phyloP scores from a whole-genome alignment of 2,113 vertebrate genomes.

The Centropus bengalensis region DNA sequence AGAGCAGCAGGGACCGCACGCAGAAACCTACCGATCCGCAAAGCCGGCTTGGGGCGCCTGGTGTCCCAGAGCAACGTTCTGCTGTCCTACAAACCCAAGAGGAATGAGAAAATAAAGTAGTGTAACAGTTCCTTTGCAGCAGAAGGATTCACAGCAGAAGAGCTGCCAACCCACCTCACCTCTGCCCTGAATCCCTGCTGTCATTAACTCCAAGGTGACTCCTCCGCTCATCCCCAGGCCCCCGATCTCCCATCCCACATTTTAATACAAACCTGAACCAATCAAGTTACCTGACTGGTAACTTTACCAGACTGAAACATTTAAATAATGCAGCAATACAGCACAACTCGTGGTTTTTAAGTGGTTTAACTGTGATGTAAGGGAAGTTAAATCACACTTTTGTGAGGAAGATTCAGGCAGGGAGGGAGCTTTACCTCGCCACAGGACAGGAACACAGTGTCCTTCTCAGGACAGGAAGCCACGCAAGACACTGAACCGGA shows the following conservation, averaged over 20 bases:
- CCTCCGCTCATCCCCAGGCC: not conserved
- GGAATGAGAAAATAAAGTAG: not conserved
- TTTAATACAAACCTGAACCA: not conserved
- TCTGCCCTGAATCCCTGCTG: not conserved
- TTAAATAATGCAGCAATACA: not conserved
- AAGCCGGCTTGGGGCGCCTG: constrained; percentile 92
- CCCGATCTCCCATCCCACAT: not conserved
- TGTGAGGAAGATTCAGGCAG: not conserved
- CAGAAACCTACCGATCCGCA: constrained; percentile 83
- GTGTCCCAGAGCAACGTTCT: constrained; percentile 93
- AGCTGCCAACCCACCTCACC: not conserved
- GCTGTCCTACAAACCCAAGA: constrained; percentile 80
- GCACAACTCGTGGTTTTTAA: not conserved
- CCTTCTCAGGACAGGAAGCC: constrained; percentile 88
- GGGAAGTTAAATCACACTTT: not conserved
- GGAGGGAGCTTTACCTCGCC: constrained; percentile 81
- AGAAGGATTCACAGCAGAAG: not conserved
- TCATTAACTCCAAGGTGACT: not conserved
- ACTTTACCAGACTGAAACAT: not conserved
- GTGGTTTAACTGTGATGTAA: not conserved
- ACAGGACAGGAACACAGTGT: constrained; percentile 91
- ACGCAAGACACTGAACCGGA: constrained; percentile 84
- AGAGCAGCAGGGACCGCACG: not conserved
- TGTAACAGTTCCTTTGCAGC: not conserved
- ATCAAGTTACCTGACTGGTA: not conserved